Base-by-base conservation (phyloP, 2,113 vertebrate genomes). In the Neodon shergylaensis region DNA sequence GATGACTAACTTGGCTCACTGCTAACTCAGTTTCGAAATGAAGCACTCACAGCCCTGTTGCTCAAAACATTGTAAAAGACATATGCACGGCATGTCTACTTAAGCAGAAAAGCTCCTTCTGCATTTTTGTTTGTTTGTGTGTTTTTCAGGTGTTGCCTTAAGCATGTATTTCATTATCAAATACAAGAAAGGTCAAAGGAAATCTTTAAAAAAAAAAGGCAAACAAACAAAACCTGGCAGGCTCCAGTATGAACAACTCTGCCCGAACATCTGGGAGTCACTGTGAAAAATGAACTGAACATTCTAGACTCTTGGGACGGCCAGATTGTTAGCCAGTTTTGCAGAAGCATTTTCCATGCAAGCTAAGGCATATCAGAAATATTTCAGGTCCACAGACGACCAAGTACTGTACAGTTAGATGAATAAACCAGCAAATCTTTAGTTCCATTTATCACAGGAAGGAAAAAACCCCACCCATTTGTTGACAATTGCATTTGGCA, bases 241-340 rank as follows among this genome's bases (percentile, higher is more conserved):
- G 44, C 84, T 93, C 58, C 70, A 12, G 73, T 81, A 19, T 58
- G 86, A 94, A 47, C 42, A 73, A 61, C n/a, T 95, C 74, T 96
- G 94, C 92, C 92, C 94, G 52, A 91, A 97, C 97, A 97, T 97
- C 95, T 97, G 95, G 97, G 90, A 96, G 94, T 9, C 89, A 94
- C 91, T 90, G 82, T 94, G 92, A 97, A 97, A 97, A 97, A 94
- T 96, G 94, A 97, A 96, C 78, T 96, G 86, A 94, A 91, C 86
- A 92, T 96, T 95, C 83, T 90, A 58, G 74, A 93, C 94, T 95
- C 89, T 39, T 92, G 95, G 95, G 92, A 96, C 89, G 58, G 91
- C 58, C 44, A 78, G 73, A 95, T 90, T 96, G 92, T 96, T 95
- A 97, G 94, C 95, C 91, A 76, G 73, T 96, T 96, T 97, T 96